These are phyloP conservation scores for Acanthacorydalis orientalis DNA, from an alignment of 2,888 invertebrate species.

Conservation along the genomic window DNA sequence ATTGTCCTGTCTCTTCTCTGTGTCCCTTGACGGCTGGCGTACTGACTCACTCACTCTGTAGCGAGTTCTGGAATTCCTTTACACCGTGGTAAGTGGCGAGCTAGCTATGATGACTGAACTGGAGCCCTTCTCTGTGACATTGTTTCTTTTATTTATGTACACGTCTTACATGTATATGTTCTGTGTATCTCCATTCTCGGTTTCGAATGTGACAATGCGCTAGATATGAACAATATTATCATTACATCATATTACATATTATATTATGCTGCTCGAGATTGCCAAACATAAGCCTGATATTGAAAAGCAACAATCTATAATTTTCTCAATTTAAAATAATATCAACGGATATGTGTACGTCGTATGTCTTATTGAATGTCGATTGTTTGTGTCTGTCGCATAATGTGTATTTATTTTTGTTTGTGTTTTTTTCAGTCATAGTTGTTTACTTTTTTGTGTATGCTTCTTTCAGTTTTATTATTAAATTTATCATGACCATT, in stretches of 20 bases:
- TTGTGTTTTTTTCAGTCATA: constrained; percentile 10
- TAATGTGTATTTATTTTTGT: constrained; percentile 10
- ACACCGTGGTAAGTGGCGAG: constrained; percentile 90
- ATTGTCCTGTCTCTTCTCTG: constrained; percentile 36
- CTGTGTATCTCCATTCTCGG: neutral
- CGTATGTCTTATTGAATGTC: constrained; percentile 6
- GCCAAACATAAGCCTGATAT: neutral
- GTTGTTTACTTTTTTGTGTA: constrained; percentile 14
- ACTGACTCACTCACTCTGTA: constrained; percentile 41
- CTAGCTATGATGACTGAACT: constrained; percentile 10
- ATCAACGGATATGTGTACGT: neutral
- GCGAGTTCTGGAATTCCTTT: constrained; percentile 98
- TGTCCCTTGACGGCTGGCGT: constrained; percentile 54
- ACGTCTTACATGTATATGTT: constrained; percentile 2
- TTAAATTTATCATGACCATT: neutral
- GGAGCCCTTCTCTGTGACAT: constrained; percentile 1
- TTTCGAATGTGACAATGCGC: constrained; percentile 7
- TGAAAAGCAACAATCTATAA: constrained; percentile 5
- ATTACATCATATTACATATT: constrained; percentile 1
- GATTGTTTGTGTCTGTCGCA: constrained; percentile 9
- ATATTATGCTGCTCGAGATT: constrained; percentile 2
- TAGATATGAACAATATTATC: constrained; percentile 7
- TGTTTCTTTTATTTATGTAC: constrained; percentile 3
- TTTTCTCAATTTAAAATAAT: constrained; percentile 5
- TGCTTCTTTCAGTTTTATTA: neutral